These are phyloP conservation scores for Apotomis capreana DNA, from an alignment of 2,888 invertebrate species.

Conservation along the genomic window DNA sequence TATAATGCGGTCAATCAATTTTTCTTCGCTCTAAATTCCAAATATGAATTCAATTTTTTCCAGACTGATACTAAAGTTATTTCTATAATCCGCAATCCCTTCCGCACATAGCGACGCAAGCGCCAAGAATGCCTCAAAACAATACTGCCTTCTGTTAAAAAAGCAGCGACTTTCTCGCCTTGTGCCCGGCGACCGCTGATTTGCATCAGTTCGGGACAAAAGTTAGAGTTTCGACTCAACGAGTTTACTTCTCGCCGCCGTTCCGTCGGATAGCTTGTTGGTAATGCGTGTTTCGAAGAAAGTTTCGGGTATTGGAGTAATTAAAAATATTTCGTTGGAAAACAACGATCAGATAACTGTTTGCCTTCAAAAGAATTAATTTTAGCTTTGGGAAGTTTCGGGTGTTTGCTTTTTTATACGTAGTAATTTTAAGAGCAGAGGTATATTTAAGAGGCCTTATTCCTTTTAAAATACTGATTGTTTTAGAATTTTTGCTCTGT, in stretches of 20 bases:
- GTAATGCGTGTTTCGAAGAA: constrained; percentile 32
- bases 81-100: not conserved
- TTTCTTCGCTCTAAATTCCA: too few relatives aligned
- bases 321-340: constrained; percentile 29
- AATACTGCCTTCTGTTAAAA: not conserved
- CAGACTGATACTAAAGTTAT: not conserved
- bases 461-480: too few relatives aligned
- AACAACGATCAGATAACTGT: constrained; percentile 32
- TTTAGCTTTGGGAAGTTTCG: constrained; percentile 23
- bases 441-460: too few relatives aligned
- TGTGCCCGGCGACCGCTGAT: constrained; percentile 15
- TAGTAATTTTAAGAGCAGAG: not conserved
- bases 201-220: constrained; percentile 30
- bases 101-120: not conserved
- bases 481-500: too few relatives aligned
- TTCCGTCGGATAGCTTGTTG: constrained; percentile 17
- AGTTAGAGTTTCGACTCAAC: constrained; percentile 17
- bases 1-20: too few relatives aligned
- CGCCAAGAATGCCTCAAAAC: not conserved
- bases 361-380: constrained; percentile 27
- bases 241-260: constrained; percentile 7
- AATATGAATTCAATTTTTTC: too few relatives aligned
- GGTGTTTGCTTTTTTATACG: not conserved
- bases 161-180: constrained; percentile 6
- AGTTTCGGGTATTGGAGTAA: constrained; percentile 31